Percentiles rank a stretch among this genome's conserved stretches.
Evolutionary conservation across 1,140 invertebrate species (phyloP).

Genomic region (Nephila pilipes): DNA sequence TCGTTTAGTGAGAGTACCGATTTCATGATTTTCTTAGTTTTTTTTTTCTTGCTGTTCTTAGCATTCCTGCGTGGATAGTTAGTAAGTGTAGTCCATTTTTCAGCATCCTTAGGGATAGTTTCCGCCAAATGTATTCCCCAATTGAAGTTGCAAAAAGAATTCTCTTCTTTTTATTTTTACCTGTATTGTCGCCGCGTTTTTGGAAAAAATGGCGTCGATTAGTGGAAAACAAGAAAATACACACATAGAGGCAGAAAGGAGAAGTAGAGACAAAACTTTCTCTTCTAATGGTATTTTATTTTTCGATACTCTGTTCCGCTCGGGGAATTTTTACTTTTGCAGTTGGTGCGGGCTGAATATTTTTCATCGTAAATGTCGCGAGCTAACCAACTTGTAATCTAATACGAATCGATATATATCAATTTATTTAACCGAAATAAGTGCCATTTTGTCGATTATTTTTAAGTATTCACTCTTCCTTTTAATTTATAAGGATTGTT

Average conservation of each 20-base stretch:
- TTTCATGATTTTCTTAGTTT: background rate
- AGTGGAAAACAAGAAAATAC: background rate
- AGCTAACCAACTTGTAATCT: too few species aligned
- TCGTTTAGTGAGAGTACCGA: constrained; percentile 54
- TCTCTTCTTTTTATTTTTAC: background rate
- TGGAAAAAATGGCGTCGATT: constrained; percentile 28
- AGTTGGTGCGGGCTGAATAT: too few species aligned
- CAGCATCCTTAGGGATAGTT: constrained; percentile 38
- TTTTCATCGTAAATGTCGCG: too few species aligned
- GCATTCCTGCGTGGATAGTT: constrained; percentile 4
- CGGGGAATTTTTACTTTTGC: background rate
- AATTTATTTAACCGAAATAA: too few species aligned
- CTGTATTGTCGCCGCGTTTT: background rate
- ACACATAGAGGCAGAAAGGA: background rate
- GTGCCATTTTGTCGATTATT: too few species aligned
- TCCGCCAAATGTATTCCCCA: constrained; percentile 51
- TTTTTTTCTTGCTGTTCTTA: background rate
- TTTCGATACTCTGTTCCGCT: background rate
- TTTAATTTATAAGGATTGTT: too few species aligned
- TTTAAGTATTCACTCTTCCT: too few species aligned
- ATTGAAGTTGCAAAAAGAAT: background rate
- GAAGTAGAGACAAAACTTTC: background rate
- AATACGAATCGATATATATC: too few species aligned
- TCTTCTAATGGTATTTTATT: background rate
- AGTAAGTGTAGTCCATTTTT: constrained; percentile 16